Conservation (phyloP, 2,888 invertebrate species). For the Sminthurides aquaticus region DNA sequence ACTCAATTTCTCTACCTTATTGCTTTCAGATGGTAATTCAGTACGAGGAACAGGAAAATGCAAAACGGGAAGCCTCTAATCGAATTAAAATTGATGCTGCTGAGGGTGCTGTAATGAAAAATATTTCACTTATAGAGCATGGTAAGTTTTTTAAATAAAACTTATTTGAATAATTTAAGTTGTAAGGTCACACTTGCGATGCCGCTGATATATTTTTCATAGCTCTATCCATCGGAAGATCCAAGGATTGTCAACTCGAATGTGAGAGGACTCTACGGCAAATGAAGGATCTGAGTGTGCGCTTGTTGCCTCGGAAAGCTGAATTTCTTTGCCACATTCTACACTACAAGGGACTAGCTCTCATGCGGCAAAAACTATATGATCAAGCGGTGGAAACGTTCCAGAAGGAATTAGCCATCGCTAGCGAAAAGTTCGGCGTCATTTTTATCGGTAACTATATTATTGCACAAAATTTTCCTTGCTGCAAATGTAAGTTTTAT, state of each 20-base stretch:
- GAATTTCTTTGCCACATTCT: constrained; percentile 36
- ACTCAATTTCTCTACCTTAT: not conserved
- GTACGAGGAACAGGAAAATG: constrained; percentile 36
- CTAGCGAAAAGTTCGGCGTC: constrained; percentile 28
- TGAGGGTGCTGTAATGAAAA: constrained; percentile 40
- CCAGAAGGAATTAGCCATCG: constrained; percentile 35
- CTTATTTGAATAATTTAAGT: too few relatives aligned
- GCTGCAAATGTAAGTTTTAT: not conserved
- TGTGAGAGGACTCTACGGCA: constrained; percentile 41
- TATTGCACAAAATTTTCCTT: not conserved
- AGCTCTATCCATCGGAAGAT: constrained; percentile 40
- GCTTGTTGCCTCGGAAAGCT: constrained; percentile 36
- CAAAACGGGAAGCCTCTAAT: constrained; percentile 34
- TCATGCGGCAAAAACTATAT: constrained; percentile 37
- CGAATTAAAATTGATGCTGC: constrained; percentile 41
- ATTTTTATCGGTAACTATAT: not conserved
- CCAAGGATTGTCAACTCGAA: constrained; percentile 40
- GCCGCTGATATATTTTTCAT: too few relatives aligned
- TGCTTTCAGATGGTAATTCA: constrained; percentile 28
- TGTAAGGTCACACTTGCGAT: too few relatives aligned
- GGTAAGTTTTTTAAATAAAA: constrained; percentile 20
- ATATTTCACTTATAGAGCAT: constrained; percentile 39
- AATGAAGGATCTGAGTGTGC: constrained; percentile 39
- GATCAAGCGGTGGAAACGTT: constrained; percentile 38
- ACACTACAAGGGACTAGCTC: constrained; percentile 39